Base-by-base conservation (phyloP, 2,888 invertebrate species). In the Epirrhoe alternata region DNA sequence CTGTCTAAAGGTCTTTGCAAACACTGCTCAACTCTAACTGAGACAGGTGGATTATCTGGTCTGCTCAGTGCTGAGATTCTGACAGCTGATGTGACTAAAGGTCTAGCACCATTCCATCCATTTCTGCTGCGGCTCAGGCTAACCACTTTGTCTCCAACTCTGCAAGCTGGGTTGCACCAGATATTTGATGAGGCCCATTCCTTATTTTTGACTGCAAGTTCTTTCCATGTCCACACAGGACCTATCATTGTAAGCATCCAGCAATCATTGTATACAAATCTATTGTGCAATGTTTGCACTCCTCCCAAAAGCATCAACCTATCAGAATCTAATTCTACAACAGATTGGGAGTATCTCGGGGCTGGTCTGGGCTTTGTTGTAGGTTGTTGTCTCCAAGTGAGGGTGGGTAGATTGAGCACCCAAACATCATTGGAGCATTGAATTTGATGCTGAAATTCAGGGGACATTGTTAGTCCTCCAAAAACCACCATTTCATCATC, bases 91-190 rank as follows among this genome's bases (percentile, higher is more conserved):
- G 94, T 94, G 5, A 95, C 93, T 58, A 94, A 86, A 56, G 93
- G 93, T 68, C 92, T 92, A 64, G 93, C 93, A 75, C 92, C 88
- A 77, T 94, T 92, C 93, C 87, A 93, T 73, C 82, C 92, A 82
- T 93, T 92, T 70, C 94, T 92, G 79, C 95, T 94, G 78, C 95
- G 92, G 77, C 96, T 96, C 74, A 97, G 93, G 73, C 97, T 96
- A 42, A 97, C 95, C 72, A 97, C 94, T 86, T 96, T 96, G 77
- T 97, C 95, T 64, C 96, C 96, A 75, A 96, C 92, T 78, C 85
- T 96, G 86, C 98, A 98, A 57, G 97, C 98, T 62, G 98, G 98
- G 91, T 98, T 98, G 85, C 98, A 98, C 97, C 98, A 98, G 83
- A 98, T 96, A 81, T 97, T 97, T 0, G 96, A 96, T 30, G 98